These are phyloP conservation scores for Drosophila ustulata DNA, from an alignment of 2,888 invertebrate genomes.

Conservation along the genomic window DNA sequence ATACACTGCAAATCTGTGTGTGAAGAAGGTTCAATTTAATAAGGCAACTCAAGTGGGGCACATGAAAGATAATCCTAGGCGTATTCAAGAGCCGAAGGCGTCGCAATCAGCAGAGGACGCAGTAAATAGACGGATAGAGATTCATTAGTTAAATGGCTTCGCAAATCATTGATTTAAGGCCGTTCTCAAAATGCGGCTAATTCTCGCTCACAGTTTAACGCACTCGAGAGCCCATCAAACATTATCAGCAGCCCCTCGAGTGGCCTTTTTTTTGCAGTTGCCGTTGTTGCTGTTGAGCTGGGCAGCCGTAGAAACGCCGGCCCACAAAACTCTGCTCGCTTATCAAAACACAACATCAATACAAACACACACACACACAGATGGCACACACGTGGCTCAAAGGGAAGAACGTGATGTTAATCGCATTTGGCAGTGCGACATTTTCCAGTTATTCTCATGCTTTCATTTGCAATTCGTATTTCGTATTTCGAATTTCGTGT, in stretches of 20 bases:
- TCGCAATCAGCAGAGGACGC: neutral
- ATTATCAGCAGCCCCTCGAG: conserved; percentile 23
- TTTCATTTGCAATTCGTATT: conserved; percentile 5
- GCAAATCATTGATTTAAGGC: conserved; percentile 32
- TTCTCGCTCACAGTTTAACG: conserved; percentile 16
- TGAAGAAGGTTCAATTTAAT: neutral
- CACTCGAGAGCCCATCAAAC: conserved; percentile 10
- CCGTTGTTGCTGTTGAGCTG: neutral
- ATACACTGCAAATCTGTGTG: neutral
- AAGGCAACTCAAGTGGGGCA: neutral
- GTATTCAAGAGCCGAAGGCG: neutral
- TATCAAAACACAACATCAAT: conserved; percentile 69
- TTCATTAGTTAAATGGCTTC: conserved; percentile 26
- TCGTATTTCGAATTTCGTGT: neutral
- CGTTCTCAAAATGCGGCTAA: conserved; percentile 25
- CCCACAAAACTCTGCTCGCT: conserved; percentile 57
- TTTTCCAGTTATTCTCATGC: conserved; percentile 26
- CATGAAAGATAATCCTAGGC: conserved; percentile 1
- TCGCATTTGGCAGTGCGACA: conserved; percentile 65
- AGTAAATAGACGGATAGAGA: neutral
- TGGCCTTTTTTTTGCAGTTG: neutral
- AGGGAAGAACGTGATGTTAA: conserved; percentile 58
- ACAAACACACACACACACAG: conserved; percentile 20
- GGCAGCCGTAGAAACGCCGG: conserved; percentile 62
- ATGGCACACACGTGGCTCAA: conserved; percentile 53